Percentiles rank a stretch among this genome's conserved stretches.
These are phyloP conservation scores for Nyleta sp. DNA, from an alignment of 2,888 invertebrate genomes.

Conservation along the genomic window DNA sequence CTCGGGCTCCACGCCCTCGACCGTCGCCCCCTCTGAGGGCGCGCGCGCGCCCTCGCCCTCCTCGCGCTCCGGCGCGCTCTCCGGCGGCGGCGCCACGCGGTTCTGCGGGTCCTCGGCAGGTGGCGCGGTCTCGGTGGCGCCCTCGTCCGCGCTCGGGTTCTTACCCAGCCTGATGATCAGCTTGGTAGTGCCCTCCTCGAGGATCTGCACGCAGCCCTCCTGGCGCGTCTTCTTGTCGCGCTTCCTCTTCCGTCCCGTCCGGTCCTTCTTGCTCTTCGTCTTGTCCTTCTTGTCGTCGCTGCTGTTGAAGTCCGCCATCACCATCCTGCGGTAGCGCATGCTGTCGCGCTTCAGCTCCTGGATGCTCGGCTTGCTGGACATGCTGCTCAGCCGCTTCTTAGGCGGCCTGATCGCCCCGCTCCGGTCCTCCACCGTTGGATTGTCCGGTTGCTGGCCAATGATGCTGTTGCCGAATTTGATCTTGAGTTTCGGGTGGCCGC, in stretches of 20 bases:
- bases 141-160: slow-evolving; percentile 29
- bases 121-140: slow-evolving; percentile 22
- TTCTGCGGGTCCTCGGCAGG: slow-evolving; percentile 52
- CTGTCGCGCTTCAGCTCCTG: slow-evolving; percentile 92
- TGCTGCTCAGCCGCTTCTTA: slow-evolving; percentile 89
- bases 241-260: slow-evolving; percentile 84
- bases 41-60: slow-evolving; percentile 25
- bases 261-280: slow-evolving; percentile 83
- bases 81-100: slow-evolving; percentile 71
- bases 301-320: slow-evolving; percentile 92
- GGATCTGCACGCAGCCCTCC: slow-evolving; percentile 84
- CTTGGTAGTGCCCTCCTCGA: slow-evolving; percentile 87
- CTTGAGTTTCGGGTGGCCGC: slow-evolving; percentile 86
- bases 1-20: slow-evolving; percentile 77
- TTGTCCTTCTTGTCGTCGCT: slow-evolving; percentile 84
- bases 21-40: slow-evolving; percentile 23
- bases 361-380: slow-evolving; percentile 85
- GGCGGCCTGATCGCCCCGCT: slow-evolving; percentile 86
- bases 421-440: slow-evolving; percentile 76
- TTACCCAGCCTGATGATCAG: slow-evolving; percentile 89
- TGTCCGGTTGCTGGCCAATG: slow-evolving; percentile 84
- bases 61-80: slow-evolving; percentile 59
- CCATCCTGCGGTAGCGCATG: slow-evolving; percentile 93
- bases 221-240: slow-evolving; percentile 76
- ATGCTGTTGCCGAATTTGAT: slow-evolving; percentile 88